A percentile compares a stretch with the other conserved stretches of the same genome.
Conservation (phyloP, 2,797 vertebrate species). For the Argya squamiceps region DNA sequence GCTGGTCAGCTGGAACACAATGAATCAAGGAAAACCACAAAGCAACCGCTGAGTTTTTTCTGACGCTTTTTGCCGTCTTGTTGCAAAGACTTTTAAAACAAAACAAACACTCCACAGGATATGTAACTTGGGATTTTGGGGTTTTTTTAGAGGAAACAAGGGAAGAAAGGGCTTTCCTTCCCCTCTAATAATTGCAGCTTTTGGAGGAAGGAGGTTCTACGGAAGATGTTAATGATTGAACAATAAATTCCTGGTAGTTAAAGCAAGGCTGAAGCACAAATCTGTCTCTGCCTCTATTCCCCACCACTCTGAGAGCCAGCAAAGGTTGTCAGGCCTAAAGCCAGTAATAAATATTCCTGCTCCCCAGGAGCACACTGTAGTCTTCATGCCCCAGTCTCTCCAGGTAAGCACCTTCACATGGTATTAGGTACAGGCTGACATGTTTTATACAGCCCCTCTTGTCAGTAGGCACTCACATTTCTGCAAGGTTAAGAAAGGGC, state of each 20-base stretch:
- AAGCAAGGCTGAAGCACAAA: background rate
- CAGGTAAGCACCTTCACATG: background rate
- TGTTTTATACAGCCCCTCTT: background rate
- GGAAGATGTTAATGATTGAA: background rate
- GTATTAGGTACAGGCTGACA: background rate
- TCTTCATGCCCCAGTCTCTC: background rate
- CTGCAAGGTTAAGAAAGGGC: background rate
- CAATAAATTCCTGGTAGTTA: constrained; percentile 8
- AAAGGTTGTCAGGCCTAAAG: background rate
- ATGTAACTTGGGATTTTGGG: background rate
- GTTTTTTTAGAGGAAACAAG: background rate
- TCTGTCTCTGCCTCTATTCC: background rate
- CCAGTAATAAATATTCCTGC: background rate
- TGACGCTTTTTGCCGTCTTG: background rate
- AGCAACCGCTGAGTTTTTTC: background rate
- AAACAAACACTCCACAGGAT: background rate
- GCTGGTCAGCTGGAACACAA: constrained; percentile 33
- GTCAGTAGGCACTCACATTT: background rate
- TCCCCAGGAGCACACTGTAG: background rate
- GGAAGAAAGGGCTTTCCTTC: background rate
- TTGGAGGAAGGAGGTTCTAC: background rate
- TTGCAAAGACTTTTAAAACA: constrained; percentile 4
- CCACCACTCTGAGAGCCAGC: background rate
- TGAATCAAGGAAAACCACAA: constrained; percentile 8
- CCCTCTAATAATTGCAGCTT: background rate